Evolutionary conservation across 2,113 vertebrate genomes (phyloP).

Genomic region (Circaetus gallicus): DNA sequence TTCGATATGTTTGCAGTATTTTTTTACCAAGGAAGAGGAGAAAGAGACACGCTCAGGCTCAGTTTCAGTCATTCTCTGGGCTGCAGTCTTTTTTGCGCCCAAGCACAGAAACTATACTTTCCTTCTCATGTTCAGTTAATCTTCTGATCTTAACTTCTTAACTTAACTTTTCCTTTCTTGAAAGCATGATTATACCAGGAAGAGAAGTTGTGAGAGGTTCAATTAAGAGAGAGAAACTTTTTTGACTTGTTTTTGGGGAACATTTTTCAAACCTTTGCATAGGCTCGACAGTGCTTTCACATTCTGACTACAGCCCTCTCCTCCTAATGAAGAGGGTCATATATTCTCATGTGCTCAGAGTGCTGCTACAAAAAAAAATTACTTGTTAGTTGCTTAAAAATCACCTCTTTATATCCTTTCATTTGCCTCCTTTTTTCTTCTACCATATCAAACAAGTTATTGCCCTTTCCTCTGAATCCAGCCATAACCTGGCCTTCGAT

Average conservation of each 20-base stretch:
- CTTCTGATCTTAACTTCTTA: background rate
- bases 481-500: fast-evolving
- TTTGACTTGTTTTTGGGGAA: background rate
- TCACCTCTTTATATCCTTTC: background rate
- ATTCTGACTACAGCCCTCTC: background rate
- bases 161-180: background rate
- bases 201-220: background rate
- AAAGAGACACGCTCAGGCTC: background rate
- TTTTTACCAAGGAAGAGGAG: background rate
- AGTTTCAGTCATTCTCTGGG: background rate
- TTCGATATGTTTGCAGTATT: background rate
- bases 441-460: background rate
- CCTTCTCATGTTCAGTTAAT: background rate
- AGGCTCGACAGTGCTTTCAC: background rate
- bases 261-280: background rate
- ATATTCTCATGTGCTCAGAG: background rate
- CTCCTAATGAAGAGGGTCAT: background rate
- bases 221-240: background rate
- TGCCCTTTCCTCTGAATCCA: background rate
- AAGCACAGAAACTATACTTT: background rate
- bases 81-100: no score
- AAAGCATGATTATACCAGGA: background rate
- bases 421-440: background rate
- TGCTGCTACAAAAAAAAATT: background rate
- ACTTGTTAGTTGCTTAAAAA: background rate